A percentile compares a stretch with the other conserved stretches of the same genome.
phyloP scores from a whole-genome alignment of 2,113 vertebrate genomes.

The Silurus meridionalis region DNA sequence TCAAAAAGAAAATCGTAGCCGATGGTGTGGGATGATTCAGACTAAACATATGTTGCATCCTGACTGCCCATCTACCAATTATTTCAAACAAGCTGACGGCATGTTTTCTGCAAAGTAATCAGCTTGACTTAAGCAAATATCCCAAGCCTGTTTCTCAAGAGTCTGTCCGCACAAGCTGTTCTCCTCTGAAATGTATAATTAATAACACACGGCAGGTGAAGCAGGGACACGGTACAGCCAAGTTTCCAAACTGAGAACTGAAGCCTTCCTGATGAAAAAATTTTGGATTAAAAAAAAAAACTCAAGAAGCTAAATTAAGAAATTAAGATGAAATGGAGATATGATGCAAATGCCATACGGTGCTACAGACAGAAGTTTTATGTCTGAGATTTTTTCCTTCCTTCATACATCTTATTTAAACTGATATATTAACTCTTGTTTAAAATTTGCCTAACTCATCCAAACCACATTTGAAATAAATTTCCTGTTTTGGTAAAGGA shows the following conservation, averaged over 20 bases:
- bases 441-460: neutral
- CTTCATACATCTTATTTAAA: neutral
- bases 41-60: constrained; percentile 44
- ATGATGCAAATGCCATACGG: neutral
- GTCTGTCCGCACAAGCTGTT: constrained; percentile 22
- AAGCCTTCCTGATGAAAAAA: neutral
- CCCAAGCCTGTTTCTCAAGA: constrained; percentile 1
- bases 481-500: constrained; percentile 10
- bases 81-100: constrained; percentile 29
- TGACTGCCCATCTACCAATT: constrained; percentile 39
- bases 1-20: constrained; percentile 12
- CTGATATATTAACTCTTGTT: too few species aligned
- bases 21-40: constrained; percentile 14
- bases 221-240: neutral
- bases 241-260: neutral
- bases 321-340: constrained; percentile 6
- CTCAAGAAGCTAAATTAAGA: constrained; percentile 17
- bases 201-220: constrained; percentile 10
- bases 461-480: constrained; percentile 1
- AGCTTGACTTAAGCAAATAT: constrained; percentile 5
- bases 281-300: neutral
- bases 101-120: constrained; percentile 23
- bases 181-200: neutral
- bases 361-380: neutral
- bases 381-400: neutral